A percentile compares a stretch with the other conserved stretches of the same genome.
Evolutionary conservation across 2,888 invertebrate genomes (phyloP).

Genomic region (Acanthopleura granulata): DNA sequence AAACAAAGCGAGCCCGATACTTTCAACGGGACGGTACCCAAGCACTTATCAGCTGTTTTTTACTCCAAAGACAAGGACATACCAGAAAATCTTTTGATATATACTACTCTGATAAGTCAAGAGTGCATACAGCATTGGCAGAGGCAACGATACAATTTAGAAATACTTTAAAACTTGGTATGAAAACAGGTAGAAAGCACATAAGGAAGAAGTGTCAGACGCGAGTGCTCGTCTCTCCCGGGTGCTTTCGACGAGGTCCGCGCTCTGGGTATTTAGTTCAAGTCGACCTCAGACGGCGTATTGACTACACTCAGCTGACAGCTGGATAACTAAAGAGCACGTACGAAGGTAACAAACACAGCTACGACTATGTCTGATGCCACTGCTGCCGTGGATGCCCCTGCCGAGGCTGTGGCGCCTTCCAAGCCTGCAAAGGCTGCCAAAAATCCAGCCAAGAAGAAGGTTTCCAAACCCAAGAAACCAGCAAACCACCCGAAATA

Average conservation of each 20-base stretch:
- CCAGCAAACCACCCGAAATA: constrained; percentile 49
- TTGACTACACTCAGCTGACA: too few relatives aligned
- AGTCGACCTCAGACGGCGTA: too few relatives aligned
- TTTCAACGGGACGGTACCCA: not conserved
- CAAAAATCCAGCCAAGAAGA: constrained; percentile 28
- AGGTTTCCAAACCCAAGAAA: constrained; percentile 40
- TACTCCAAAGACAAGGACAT: too few relatives aligned
- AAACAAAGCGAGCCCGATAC: not conserved
- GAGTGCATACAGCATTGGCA: not conserved
- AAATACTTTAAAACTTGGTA: not conserved
- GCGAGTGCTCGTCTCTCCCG: not conserved
- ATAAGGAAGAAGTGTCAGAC: not conserved
- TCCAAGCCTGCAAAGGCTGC: constrained; percentile 16
- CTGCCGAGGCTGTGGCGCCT: constrained; percentile 1
- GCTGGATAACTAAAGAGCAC: too few relatives aligned
- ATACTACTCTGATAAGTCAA: too few relatives aligned
- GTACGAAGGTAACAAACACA: too few relatives aligned
- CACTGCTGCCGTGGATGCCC: not conserved
- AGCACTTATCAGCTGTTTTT: not conserved
- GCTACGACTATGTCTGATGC: not conserved
- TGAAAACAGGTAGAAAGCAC: constrained; percentile 5
- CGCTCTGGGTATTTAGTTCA: not conserved
- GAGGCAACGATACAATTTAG: not conserved
- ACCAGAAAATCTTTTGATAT: too few relatives aligned
- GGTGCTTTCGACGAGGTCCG: constrained; percentile 10